Evolutionary conservation across 2,797 vertebrate genomes (phyloP).

Genomic region (Cyprinodon diabolis): DNA sequence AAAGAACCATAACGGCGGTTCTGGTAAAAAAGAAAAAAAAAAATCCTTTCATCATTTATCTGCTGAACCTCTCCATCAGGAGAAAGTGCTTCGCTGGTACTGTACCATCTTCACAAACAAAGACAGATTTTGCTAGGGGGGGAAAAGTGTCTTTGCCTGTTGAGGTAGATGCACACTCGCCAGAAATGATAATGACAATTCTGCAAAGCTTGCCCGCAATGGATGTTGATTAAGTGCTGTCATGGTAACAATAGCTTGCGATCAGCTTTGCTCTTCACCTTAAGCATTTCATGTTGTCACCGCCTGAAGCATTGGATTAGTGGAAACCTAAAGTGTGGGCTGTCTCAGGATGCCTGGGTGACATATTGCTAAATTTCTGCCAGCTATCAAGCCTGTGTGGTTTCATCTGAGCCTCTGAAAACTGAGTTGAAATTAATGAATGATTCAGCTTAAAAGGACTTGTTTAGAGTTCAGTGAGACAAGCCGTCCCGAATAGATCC

Average conservation of each 20-base stretch:
- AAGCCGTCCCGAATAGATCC: constrained; percentile 81
- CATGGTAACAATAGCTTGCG: constrained; percentile 55
- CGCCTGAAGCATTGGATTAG: constrained; percentile 65
- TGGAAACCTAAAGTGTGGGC: constrained; percentile 53
- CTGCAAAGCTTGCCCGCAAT: constrained; percentile 41
- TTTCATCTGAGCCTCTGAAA: constrained; percentile 73
- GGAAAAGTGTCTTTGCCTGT: constrained; percentile 12
- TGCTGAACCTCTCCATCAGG: constrained; percentile 78
- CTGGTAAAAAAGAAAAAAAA: constrained; percentile 48
- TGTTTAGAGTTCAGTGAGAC: constrained; percentile 80
- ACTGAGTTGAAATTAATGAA: constrained; percentile 80
- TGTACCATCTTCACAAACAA: constrained; percentile 71
- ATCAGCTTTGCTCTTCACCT: constrained; percentile 47
- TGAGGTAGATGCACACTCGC: constrained; percentile 29
- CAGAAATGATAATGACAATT: constrained; percentile 40
- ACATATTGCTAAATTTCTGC: constrained; percentile 70
- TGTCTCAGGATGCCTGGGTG: constrained; percentile 51
- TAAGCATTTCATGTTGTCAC: constrained; percentile 50
- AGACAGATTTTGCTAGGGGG: constrained; percentile 56
- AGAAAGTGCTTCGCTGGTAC: constrained; percentile 64
- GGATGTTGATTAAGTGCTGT: constrained; percentile 63
- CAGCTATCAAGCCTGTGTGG: constrained; percentile 64
- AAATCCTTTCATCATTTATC: constrained; percentile 82
- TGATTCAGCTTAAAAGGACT: constrained; percentile 79
- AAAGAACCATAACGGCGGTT: constrained; percentile 74